Conservation (phyloP, 2,113 vertebrate species). For the Vimba vimba region DNA sequence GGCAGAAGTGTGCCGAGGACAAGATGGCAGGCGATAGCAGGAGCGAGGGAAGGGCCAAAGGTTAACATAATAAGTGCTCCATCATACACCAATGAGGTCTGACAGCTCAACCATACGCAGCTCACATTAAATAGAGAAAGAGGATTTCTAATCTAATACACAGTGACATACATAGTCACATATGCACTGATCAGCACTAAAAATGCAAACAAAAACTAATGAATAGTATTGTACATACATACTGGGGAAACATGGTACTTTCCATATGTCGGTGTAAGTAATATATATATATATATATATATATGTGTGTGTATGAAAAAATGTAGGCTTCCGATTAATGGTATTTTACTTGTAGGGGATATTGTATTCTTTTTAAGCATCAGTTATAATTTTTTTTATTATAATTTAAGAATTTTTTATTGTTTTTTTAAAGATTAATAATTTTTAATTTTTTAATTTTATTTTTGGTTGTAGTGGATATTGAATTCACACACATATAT, state of each 20-base stretch:
- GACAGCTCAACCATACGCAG: slow-evolving; percentile 38
- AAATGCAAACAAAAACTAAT: not conserved
- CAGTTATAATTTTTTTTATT: no score
- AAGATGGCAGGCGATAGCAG: slow-evolving; percentile 33
- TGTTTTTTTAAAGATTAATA: no score
- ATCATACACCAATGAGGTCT: slow-evolving; percentile 41
- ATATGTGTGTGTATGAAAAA: no score
- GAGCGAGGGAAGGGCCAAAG: slow-evolving; percentile 18
- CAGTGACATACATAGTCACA: not conserved
- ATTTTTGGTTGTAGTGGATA: no score
- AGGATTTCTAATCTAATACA: not conserved
- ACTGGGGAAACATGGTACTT: not conserved
- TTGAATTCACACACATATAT: no score
- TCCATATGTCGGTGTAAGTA: not conserved
- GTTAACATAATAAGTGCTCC: slow-evolving; percentile 52
- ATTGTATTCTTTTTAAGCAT: not conserved
- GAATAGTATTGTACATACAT: no score
- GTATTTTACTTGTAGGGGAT: not conserved
- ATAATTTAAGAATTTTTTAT: no score
- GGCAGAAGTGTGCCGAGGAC: slow-evolving; percentile 31
- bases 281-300: no score
- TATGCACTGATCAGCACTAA: not conserved
- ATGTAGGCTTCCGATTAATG: not conserved
- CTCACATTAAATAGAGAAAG: slow-evolving; percentile 22
- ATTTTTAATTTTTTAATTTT: no score